Evolutionary conservation across 2,113 vertebrate species (phyloP).

Genomic region (Onychostruthus taczanowskii): DNA sequence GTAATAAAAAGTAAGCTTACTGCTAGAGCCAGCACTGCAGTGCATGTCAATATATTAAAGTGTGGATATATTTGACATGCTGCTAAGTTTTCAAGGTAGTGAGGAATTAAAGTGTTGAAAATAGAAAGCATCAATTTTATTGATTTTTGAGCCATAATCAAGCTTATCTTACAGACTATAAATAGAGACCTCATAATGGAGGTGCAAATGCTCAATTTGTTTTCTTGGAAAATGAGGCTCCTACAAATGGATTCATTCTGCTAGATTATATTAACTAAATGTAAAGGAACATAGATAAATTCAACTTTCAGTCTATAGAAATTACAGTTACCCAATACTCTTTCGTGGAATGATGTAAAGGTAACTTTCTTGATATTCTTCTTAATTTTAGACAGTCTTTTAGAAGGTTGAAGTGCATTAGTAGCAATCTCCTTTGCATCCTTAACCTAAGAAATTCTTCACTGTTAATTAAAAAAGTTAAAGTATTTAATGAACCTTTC

Average conservation of each 20-base stretch:
- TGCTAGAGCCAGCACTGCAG: background rate
- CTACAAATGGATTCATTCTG: background rate
- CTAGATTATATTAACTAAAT: background rate
- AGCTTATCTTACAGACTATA: background rate
- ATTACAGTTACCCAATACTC: background rate
- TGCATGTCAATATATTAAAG: background rate
- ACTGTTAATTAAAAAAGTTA: background rate
- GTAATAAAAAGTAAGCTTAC: background rate
- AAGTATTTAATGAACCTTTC: background rate
- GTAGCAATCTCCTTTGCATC: background rate
- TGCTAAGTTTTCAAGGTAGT: background rate
- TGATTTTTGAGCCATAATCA: background rate
- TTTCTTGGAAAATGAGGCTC: background rate
- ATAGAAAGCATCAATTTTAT: background rate
- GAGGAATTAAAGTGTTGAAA: background rate
- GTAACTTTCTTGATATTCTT: background rate
- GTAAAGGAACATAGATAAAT: background rate
- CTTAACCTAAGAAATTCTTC: background rate
- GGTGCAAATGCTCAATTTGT: background rate
- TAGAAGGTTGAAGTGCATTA: background rate
- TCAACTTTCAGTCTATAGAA: background rate
- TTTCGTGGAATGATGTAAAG: background rate
- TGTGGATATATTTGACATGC: background rate
- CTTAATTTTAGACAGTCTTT: background rate
- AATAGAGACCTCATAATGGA: background rate